phyloP scores from a whole-genome alignment of 2,113 vertebrate species.

The Xiphophorus maculatus region DNA sequence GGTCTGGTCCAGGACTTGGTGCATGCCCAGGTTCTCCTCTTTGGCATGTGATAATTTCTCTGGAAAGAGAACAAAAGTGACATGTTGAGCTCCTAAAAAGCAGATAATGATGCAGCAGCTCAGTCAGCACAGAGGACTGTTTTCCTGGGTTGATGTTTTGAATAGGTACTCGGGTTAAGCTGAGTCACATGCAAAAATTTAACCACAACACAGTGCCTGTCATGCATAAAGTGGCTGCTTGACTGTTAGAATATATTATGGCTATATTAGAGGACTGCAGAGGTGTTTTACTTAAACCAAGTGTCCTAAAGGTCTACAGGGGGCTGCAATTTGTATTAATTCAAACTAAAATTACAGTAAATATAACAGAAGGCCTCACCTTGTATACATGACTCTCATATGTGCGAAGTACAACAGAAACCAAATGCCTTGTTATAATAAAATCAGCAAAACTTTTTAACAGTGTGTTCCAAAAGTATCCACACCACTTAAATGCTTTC shows the following conservation, averaged over 20 bases:
- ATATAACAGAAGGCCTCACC: conserved; percentile 59
- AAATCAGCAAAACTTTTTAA: not conserved
- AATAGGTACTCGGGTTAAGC: conserved; percentile 55
- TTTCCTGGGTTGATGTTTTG: conserved; percentile 56
- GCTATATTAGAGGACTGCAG: conserved; percentile 3
- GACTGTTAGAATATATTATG: conserved; percentile 23
- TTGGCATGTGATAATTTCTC: conserved; percentile 92
- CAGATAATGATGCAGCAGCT: conserved; percentile 2
- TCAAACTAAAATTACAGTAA: conserved; percentile 42
- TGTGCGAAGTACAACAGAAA: not conserved
- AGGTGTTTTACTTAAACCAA: not conserved
- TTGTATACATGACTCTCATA: conserved; percentile 37
- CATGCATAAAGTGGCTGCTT: conserved; percentile 48
- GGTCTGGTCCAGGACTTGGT: conserved; percentile 94
- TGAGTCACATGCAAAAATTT: conserved; percentile 69
- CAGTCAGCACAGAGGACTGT: not conserved
- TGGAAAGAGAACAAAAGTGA: conserved; percentile 58
- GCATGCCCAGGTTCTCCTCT: conserved; percentile 91
- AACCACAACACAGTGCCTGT: conserved; percentile 36
- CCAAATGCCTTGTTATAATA: not conserved
- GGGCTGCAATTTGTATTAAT: conserved; percentile 27
- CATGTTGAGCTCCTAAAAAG: conserved; percentile 21
- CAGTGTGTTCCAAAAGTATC: too few relatives aligned
- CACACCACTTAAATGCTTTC: too few relatives aligned
- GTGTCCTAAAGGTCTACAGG: conserved; percentile 1